phyloP scores from a whole-genome alignment of 1,140 invertebrate species.

The Zophobas morio region DNA sequence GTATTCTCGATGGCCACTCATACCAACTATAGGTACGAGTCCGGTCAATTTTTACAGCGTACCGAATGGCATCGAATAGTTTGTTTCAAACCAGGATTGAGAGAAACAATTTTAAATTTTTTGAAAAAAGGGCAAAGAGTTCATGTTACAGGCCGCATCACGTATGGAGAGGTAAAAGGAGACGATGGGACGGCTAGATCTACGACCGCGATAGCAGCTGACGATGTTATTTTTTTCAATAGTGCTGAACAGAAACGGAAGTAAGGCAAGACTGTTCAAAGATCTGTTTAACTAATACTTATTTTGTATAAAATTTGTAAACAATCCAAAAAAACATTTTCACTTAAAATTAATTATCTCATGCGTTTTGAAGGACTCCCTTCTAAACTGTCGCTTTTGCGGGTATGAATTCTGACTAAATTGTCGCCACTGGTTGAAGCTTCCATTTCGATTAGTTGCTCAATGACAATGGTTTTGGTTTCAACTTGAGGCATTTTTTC shows the following conservation, averaged over 20 bases:
- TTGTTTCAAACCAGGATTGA: slow-evolving; percentile 87
- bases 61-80: slow-evolving; percentile 94
- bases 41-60: slow-evolving; percentile 84
- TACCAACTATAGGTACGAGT: slow-evolving; percentile 84
- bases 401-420: not conserved
- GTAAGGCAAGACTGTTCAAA: not conserved
- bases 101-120: slow-evolving; percentile 84
- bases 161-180: slow-evolving; percentile 89
- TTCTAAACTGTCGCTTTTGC: not conserved
- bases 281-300: not conserved
- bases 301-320: too few species aligned
- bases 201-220: slow-evolving; percentile 87
- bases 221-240: slow-evolving; percentile 88
- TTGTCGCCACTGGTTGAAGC: not conserved
- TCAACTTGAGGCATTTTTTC: not conserved
- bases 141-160: slow-evolving; percentile 85
- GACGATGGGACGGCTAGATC: slow-evolving; percentile 79
- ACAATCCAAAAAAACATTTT: not conserved
- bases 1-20: slow-evolving; percentile 94
- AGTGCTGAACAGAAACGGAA: too few species aligned
- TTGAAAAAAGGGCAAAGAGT: slow-evolving; percentile 91
- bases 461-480: not conserved
- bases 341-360: not conserved
- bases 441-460: not conserved
- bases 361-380: not conserved